Conservation (phyloP, 2,797 vertebrate species). For the Schizopygopsis pylzovi region DNA sequence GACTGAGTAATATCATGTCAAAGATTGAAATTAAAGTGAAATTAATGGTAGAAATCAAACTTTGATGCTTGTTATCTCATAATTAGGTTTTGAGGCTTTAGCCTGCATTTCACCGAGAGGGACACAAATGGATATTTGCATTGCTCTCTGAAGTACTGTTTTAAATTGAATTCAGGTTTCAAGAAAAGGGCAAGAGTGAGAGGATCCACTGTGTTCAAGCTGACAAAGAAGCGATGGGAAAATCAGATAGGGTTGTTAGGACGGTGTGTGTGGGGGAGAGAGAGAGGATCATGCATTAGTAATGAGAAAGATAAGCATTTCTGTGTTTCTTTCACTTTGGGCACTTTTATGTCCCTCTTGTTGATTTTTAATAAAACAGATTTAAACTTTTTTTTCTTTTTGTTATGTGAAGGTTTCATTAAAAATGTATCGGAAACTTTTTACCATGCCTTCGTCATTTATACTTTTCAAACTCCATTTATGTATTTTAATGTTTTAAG, state of each 20-base stretch:
- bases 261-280: neutral
- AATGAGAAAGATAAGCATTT: conserved; percentile 3
- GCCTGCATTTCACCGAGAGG: too few relatives aligned
- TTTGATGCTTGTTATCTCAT: too few relatives aligned
- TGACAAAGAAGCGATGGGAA: neutral
- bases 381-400: too few relatives aligned
- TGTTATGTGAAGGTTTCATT: neutral
- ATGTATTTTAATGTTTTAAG: neutral
- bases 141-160: neutral
- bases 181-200: neutral
- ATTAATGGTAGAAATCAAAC: too few relatives aligned
- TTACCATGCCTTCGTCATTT: neutral
- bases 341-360: neutral
- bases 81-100: too few relatives aligned
- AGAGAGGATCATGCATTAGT: conserved; percentile 3
- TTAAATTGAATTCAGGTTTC: neutral
- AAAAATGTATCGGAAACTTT: neutral
- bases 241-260: too few relatives aligned
- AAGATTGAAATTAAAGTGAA: too few relatives aligned
- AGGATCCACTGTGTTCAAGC: neutral
- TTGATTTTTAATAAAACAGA: neutral
- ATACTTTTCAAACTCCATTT: neutral
- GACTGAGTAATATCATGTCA: too few relatives aligned
- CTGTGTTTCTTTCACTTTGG: neutral
- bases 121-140: neutral